Conservation (phyloP, 2,797 vertebrate genomes). For the Poeciliopsis presidionis region DNA sequence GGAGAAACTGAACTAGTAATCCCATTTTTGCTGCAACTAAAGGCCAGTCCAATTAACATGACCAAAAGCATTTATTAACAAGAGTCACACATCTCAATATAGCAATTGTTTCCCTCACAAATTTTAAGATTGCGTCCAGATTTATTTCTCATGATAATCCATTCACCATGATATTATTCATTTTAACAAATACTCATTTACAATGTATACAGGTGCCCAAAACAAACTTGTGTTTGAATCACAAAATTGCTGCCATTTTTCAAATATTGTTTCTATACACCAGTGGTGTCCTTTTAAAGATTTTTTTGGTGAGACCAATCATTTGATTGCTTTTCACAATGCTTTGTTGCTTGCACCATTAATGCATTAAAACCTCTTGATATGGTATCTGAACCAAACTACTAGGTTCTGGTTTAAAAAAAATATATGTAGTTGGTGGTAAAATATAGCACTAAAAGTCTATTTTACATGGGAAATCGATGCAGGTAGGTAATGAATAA, state of each 20-base stretch:
- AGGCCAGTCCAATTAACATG: background rate
- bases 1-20: background rate
- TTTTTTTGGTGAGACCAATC: background rate
- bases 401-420: constrained; percentile 2
- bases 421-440: background rate
- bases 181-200: background rate
- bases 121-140: background rate
- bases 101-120: background rate
- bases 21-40: background rate
- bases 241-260: background rate
- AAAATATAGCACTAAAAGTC: background rate
- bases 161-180: background rate
- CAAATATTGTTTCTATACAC: background rate
- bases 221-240: background rate
- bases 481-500: background rate
- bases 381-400: background rate
- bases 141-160: background rate
- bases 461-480: background rate
- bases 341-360: background rate
- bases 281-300: background rate
- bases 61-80: background rate
- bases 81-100: background rate
- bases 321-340: background rate
- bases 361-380: background rate
- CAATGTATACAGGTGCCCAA: background rate